Base-by-base conservation (phyloP, 2,113 vertebrate species). In the Illadopsis cleaveri region DNA sequence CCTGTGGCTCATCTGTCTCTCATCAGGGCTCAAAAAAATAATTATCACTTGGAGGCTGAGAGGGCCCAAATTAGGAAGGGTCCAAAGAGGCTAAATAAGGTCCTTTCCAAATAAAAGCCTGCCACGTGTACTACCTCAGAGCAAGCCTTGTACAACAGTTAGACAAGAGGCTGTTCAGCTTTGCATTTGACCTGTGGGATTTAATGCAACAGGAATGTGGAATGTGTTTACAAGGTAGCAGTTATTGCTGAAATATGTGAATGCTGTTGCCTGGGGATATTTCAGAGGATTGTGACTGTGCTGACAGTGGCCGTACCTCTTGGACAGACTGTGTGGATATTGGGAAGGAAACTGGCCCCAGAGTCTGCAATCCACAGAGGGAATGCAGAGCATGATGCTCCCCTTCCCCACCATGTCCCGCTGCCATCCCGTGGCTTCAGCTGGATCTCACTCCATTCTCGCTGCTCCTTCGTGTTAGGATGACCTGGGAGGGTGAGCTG, bases 171-270 rank as follows among this genome's bases (percentile, higher is more conserved):
- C 86, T 9, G 6, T 80, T 82, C 66, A 87, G 85, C 92, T 94
- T 90, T 96, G 91, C 84, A n/a, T 94, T 90, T 86, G 73, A 83
- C 96, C 94, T 89, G 78, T 64, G 64, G 86, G 89, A 78, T 79
- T 82, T 70, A 82, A 73, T 9, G 35, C 56, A 89, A 95, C 85
- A 77, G 95, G 97, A 96, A 96, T 96, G 96, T 93, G 94, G 80
- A 86, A n/a, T 95, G 89, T 90, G 88, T 96, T 94, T 97, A 96
- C 95, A 82, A 86, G 90, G 79, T 87, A 75, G 73, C 61, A 56
- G 86, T 89, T 86, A 88, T 95, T 96, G 88, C 89, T 88, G 90
- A 96, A 95, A 66, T 94, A 96, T 90, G 91, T 62, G 83, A 95
- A 53, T 17, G 10, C 71, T 88, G 70, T 92, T 90, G 91, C 96